These are phyloP conservation scores for Limosa lapponica DNA, from an alignment of 2,797 vertebrate species.

Conservation along the genomic window DNA sequence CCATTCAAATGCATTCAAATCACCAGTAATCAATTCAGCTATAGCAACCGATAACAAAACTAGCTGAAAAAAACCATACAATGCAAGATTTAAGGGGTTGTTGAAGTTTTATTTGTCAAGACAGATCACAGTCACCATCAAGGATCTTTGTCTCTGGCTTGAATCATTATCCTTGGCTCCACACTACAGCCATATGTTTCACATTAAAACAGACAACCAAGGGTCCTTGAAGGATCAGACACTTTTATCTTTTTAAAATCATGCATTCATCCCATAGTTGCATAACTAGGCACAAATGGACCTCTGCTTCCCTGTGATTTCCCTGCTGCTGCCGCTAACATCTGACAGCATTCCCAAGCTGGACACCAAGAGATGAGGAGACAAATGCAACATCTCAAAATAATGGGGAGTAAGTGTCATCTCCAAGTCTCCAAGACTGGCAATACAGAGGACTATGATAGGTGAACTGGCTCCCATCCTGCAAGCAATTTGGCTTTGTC, in stretches of 20 bases:
- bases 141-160: background rate
- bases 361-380: background rate
- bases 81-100: background rate
- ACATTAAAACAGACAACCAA: background rate
- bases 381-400: background rate
- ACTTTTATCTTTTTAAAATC: background rate
- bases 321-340: background rate
- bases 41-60: background rate
- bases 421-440: background rate
- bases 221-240: background rate
- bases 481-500: background rate
- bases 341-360: background rate
- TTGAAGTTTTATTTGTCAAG: background rate
- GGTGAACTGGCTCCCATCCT: background rate
- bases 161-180: background rate
- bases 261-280: background rate
- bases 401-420: background rate
- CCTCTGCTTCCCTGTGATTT: background rate
- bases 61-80: background rate
- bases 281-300: background rate
- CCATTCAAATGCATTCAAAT: background rate
- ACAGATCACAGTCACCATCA: background rate
- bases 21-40: background rate
- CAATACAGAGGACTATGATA: background rate
- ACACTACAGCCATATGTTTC: background rate